Conservation (phyloP, 2,113 vertebrate genomes). For the Zosterops japonicus region DNA sequence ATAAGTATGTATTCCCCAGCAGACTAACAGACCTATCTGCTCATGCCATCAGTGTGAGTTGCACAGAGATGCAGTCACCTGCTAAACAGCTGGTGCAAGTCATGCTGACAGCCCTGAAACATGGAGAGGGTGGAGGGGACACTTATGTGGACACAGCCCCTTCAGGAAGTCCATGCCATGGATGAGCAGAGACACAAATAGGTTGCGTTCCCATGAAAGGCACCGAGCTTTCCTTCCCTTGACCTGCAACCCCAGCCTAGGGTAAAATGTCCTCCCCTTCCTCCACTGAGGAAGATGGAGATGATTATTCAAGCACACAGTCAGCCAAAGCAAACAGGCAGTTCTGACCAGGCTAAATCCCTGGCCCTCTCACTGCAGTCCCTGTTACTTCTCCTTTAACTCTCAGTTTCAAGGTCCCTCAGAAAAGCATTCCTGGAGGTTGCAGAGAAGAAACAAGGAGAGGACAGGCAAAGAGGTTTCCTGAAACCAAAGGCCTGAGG, state of each 20-base stretch:
- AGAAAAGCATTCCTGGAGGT: background rate
- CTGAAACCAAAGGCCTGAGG: constrained; percentile 47
- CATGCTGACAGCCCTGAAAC: background rate
- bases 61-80: background rate
- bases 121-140: background rate
- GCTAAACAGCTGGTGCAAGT: background rate
- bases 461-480: constrained; percentile 32
- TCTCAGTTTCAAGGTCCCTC: background rate
- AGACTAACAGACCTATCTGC: background rate
- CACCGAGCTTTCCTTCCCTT: background rate
- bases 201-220: background rate
- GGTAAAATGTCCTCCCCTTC: background rate
- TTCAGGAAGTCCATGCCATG: background rate
- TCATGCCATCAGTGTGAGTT: background rate
- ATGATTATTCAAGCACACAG: background rate
- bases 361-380: background rate
- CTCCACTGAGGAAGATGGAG: background rate
- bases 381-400: background rate
- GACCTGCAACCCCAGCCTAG: background rate
- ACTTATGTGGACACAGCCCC: background rate
- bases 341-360: background rate
- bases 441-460: background rate
- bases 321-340: background rate
- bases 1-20: background rate
- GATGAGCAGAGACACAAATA: background rate